phyloP scores from a whole-genome alignment of 35 echinoderm and acorn worm species.

The Lytechinus variegatus region DNA sequence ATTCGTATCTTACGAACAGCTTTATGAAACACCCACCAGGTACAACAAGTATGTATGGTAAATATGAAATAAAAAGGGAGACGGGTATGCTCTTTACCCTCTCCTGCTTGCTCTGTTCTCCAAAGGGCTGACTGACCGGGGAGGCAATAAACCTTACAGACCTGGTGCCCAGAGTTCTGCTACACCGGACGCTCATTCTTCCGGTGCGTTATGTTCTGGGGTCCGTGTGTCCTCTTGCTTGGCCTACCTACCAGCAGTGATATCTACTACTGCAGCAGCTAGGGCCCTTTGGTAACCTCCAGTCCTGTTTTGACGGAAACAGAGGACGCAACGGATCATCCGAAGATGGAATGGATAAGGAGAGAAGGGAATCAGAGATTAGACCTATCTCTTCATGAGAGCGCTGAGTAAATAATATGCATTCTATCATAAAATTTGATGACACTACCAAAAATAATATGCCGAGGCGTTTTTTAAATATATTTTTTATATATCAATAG shows the following conservation, averaged over 20 bases:
- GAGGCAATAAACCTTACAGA: neutral
- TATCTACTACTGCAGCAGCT: neutral
- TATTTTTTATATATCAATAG: too few species aligned
- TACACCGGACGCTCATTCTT: neutral
- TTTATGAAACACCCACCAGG: too few species aligned
- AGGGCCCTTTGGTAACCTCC: neutral
- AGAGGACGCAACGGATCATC: neutral
- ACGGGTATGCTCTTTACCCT: neutral
- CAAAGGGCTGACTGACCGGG: neutral
- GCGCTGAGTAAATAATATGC: conserved; percentile 7
- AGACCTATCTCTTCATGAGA: neutral
- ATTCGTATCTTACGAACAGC: too few species aligned
- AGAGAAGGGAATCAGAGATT: conserved; percentile 16
- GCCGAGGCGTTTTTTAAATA: neutral
- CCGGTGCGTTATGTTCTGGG: neutral
- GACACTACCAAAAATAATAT: conserved; percentile 6
- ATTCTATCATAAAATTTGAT: conserved; percentile 33
- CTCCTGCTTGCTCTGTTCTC: neutral
- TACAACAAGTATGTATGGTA: too few species aligned
- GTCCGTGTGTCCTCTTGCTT: neutral
- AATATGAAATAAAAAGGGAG: neutral
- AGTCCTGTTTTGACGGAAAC: neutral
- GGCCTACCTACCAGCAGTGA: neutral
- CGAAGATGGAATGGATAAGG: conserved; percentile 9
- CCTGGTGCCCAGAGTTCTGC: neutral